Base-by-base conservation (phyloP, 2,113 vertebrate species). In the Mormyrus iriodes region DNA sequence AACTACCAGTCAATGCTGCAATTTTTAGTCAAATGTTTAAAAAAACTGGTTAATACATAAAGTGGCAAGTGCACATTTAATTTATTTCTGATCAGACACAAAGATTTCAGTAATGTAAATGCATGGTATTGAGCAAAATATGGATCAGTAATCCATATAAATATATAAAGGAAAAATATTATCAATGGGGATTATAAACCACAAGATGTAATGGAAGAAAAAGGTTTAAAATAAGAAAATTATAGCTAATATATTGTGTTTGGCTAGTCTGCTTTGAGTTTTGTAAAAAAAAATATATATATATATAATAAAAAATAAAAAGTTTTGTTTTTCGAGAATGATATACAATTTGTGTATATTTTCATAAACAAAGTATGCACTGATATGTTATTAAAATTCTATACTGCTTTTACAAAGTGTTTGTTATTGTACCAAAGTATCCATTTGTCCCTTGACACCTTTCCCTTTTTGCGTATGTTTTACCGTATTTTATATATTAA, bases 351-450 rank as follows among this genome's bases (percentile, higher is more conserved):
- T 96, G 96, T 98, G 97, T 97, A 97, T 97, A 97, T 97, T 97
- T 97, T 98, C 97, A 96, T 98, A 97, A 97, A 95, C 96, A 97
- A 97, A 97, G 97, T 97, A 97, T 97, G 97, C 97, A 98, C 97
- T 98, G 97, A 98, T 95, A 97, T 97, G 97, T 97, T 97, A 96
- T 95, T 97, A 96, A 95, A 97, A 96, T 95, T 97, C 96, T 97
- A 96, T 97, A 97, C 96, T 97, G 95, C 97, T 98, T 98, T 97
- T 96, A 97, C 97, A 97, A 97, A 95, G 95, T 96, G 96, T 97
- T 97, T 97, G 97, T 97, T 97, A 96, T 96, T 96, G 97, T 97
- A 97, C 97, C 97, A 97, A 97, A 97, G 96, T 95, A 97, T 97
- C 96, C 94, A 96, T 97, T 96, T 96, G 95, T 97, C 95, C 96